Evolutionary conservation across 2,113 vertebrate genomes (phyloP), one percentile per base, ranked within the genome.

Genomic region (Poeciliopsis occidentalis): DNA sequence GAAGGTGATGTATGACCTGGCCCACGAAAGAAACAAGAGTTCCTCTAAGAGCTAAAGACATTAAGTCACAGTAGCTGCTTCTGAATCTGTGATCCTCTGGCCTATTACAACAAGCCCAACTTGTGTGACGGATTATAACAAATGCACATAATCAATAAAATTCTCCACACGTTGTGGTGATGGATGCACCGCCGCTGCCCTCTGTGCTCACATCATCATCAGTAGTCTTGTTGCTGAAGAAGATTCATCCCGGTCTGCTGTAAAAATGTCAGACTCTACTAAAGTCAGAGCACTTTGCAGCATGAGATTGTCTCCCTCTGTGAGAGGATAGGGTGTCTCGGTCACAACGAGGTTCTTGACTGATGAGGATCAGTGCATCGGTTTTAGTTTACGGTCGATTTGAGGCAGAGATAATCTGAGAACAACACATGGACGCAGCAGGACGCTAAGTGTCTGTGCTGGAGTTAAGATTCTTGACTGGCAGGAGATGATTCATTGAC

Each of bases 341-440:
- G 89, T 88, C 86, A 81, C 85, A 73, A 88, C 81, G 51, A 86
- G 87, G 79, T 82, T 54, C 76, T 84, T 93, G 85, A 88, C 81
- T 60, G 85, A 92, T 88, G 86, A 88, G 88, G 88, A 64, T 72
- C 41, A 57, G 81, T 83, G 87, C 85, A 64, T 79, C 78, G 83
- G 91, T 90, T 88, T 87, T 54, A n/a, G 74, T 88, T 91, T 88
- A 87, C 87, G 47, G 47, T 75, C 12, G n/a, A 76, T 82, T 72
- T 37, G 37, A 87, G 86, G 76, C 82, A 78, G 72, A 64, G 76
- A 34, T 32, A 75, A 87, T 86, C 70, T 76, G 69, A 83, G 82
- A 89, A 78, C 84, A 87, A 81, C 89, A 90, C 86, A 90, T 88
- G 91, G 87, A 54, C 88, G 70, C 90, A 89, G 90, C 73, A 60